Evolutionary conservation across 2,797 vertebrate species (phyloP).

Genomic region (Microctenopoma steveboyesi): DNA sequence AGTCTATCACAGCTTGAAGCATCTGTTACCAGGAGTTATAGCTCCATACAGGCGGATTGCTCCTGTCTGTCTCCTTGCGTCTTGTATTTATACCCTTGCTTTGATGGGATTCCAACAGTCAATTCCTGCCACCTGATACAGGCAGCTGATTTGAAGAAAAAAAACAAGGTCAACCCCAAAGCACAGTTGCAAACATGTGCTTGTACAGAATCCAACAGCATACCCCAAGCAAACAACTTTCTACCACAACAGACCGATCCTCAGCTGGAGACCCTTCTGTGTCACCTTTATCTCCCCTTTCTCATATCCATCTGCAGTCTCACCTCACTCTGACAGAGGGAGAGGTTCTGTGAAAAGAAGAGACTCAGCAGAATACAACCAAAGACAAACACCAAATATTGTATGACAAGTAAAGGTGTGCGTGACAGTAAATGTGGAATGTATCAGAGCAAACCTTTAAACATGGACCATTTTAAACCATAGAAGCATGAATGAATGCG

Average conservation of each 20-base stretch:
- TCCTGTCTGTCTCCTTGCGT: conserved; percentile 52
- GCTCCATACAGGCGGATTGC: conserved; percentile 69
- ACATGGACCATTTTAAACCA: neutral
- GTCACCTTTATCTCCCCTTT: conserved; percentile 55
- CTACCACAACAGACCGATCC: conserved; percentile 56
- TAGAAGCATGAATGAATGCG: neutral
- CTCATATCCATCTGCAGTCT: conserved; percentile 58
- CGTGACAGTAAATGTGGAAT: neutral
- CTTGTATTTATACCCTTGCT: conserved; percentile 83
- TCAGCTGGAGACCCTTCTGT: conserved; percentile 53
- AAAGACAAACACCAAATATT: conserved; percentile 5
- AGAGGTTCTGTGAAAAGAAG: conserved; percentile 33
- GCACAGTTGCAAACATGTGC: conserved; percentile 67
- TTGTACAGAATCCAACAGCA: conserved; percentile 60
- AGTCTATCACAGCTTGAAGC: conserved; percentile 59
- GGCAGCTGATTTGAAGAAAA: conserved; percentile 72
- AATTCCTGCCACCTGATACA: conserved; percentile 81
- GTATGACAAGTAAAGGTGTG: no score
- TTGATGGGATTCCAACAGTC: conserved; percentile 79
- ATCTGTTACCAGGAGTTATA: conserved; percentile 66
- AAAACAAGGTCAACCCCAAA: conserved; percentile 76
- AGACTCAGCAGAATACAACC: conserved; percentile 3
- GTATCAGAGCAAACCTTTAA: neutral
- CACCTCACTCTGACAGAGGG: conserved; percentile 57
- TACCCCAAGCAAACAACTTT: conserved; percentile 54